Base-by-base conservation (phyloP, 2,888 invertebrate species). In the Schizotus pectinicornis region DNA sequence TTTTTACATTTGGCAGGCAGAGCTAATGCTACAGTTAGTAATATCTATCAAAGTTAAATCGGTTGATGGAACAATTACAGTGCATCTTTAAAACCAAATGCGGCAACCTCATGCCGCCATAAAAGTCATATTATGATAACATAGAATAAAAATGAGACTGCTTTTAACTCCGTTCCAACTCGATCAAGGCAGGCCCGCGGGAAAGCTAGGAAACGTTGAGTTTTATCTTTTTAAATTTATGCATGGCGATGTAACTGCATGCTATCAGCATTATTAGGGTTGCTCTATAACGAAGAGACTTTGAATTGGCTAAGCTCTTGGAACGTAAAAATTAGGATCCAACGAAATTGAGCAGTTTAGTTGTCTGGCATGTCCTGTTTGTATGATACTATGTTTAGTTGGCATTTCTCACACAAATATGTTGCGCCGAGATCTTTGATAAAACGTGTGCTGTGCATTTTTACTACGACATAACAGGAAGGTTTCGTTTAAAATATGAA, bases 51-150 rank as follows among this genome's bases (percentile, higher is more conserved):
- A 42, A 50, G 31, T 41, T 14, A 50, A 41, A 14, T 14, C 33
- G 14, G 30, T 14, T 14, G 22, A 36, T 14, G 36, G 11, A 14
- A n/a, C 36, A 35, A 47, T 41, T 41, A 50, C 42, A 50, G 42
- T 50, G 11, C 39, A 38, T 46, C 46, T 35, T 43, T 46, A 33
- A 52, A 53, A 37, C 38, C 22, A 43, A 50, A 59, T 56, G 47
- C 31, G 47, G 35, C 32, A 52, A 60, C 61, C 65, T 66, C 62
- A 62, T 65, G 63, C 51, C 59, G 57, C 52, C 61, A 65, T 67
- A 67, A 66, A 67, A 55, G 68, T 66, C 67, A 66, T 65, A 68
- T 67, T 68, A 68, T 66, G 65, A 67, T 68, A 67, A 68, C 65
- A 59, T 62, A 55, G 54, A 45, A 56, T 63, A 56, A 61, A 63